Conservation (phyloP, 1,140 invertebrate genomes). For the Manduca sexta region DNA sequence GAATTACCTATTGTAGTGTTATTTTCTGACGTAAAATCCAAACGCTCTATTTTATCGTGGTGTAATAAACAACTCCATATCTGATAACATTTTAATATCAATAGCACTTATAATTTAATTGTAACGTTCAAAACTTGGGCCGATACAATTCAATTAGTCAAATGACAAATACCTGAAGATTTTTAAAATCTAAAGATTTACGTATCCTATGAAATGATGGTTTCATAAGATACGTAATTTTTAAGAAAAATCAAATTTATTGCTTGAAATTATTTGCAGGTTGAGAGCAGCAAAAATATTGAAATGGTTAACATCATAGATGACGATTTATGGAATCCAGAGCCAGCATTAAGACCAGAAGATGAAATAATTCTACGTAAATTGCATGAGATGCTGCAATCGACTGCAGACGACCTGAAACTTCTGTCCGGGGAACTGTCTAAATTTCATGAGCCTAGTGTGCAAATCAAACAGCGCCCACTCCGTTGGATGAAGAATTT, state of each 20-base stretch:
- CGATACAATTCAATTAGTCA: no score
- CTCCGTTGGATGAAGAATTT: conserved; percentile 63
- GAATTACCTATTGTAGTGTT: no score
- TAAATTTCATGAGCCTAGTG: conserved; percentile 39
- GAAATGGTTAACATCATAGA: conserved; percentile 62
- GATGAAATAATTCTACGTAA: conserved; percentile 58
- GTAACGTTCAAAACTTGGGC: no score
- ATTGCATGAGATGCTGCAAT: conserved; percentile 61
- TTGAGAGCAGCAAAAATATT: conserved; percentile 59
- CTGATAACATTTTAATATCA: no score
- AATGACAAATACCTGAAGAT: no score
- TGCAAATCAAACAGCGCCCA: conserved; percentile 43
- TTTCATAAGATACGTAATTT: no score
- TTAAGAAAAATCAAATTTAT: background rate
- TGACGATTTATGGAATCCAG: conserved; percentile 54
- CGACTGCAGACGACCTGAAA: conserved; percentile 64
- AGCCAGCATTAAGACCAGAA: conserved; percentile 58
- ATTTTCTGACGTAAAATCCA: no score
- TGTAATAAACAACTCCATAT: no score
- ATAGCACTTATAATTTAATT: no score
- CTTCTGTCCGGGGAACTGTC: conserved; percentile 52
- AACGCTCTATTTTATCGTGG: no score
- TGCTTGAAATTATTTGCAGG: conserved; percentile 40
- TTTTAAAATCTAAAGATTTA: no score
- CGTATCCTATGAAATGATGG: no score